A percentile compares a stretch with the other conserved stretches of the same genome.
phyloP scores from a whole-genome alignment of 2,797 vertebrate genomes.

The Crocidura indochinensis region DNA sequence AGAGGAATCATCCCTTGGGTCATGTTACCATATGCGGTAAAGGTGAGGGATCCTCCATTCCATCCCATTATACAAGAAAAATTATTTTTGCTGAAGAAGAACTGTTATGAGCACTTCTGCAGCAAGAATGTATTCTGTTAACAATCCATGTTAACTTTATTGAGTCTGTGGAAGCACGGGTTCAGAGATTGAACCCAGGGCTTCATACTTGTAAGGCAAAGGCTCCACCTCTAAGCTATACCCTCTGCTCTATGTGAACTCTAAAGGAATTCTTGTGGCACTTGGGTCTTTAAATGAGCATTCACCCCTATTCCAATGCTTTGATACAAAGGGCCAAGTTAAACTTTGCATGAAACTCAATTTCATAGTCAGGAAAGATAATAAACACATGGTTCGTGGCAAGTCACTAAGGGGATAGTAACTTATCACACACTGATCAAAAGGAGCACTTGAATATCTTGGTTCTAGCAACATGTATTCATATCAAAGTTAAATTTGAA shows the following conservation, averaged over 20 bases:
- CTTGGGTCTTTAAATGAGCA: neutral
- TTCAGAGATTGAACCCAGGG: too few relatives aligned
- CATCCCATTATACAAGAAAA: too few relatives aligned
- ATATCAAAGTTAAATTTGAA: slow-evolving; percentile 13
- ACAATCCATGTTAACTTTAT: too few relatives aligned
- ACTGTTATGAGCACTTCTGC: neutral
- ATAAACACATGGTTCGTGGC: neutral
- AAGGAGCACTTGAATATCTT: neutral
- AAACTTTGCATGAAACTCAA: too few relatives aligned
- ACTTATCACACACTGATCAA: too few relatives aligned
- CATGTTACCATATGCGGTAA: neutral
- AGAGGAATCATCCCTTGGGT: neutral
- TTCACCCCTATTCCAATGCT: neutral
- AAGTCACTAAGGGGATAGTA: neutral
- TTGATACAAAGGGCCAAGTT: neutral
- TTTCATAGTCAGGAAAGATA: neutral
- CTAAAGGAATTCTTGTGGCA: neutral
- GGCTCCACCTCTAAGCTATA: too few relatives aligned
- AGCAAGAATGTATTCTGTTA: neutral
- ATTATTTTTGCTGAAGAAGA: neutral
- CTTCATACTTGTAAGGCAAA: too few relatives aligned
- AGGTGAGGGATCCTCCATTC: neutral
- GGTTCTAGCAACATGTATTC: neutral
- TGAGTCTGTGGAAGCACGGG: too few relatives aligned
- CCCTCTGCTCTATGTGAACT: neutral